phyloP scores from a whole-genome alignment of 2,888 invertebrate genomes.

The Caenorhabditis becei region DNA sequence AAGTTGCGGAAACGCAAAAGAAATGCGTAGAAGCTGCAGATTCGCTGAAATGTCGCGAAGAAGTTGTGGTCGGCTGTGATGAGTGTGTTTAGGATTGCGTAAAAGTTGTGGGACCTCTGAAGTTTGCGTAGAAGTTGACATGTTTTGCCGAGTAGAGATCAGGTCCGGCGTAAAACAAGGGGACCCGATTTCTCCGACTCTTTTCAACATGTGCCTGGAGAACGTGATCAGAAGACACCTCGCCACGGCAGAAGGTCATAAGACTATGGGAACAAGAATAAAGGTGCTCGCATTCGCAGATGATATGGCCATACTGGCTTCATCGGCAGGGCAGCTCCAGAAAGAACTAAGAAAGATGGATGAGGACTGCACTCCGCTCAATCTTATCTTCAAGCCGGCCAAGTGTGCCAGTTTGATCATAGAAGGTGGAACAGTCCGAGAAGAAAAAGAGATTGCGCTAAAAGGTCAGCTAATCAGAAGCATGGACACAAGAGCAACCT shows the following conservation, averaged over 20 bases:
- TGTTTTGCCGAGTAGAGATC: too few relatives aligned
- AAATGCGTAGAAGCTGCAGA: too few relatives aligned
- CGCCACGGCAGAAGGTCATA: background rate
- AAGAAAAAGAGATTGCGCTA: background rate
- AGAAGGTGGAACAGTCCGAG: background rate
- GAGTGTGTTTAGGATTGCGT: too few relatives aligned
- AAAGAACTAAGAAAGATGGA: background rate
- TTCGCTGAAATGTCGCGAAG: too few relatives aligned
- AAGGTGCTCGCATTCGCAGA: background rate
- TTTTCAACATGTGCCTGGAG: background rate
- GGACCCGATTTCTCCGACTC: background rate
- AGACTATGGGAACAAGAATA: background rate
- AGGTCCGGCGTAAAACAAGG: conserved; percentile 75
- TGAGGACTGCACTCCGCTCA: background rate
- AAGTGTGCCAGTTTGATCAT: background rate
- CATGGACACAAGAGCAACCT: background rate
- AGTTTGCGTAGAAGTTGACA: too few relatives aligned
- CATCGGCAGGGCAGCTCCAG: background rate
- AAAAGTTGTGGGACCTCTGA: too few relatives aligned
- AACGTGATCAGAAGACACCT: background rate
- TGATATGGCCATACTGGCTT: background rate
- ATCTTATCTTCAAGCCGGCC: background rate
- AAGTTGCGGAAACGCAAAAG: too few relatives aligned
- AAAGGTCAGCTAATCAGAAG: background rate
- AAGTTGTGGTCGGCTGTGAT: too few relatives aligned